Evolutionary conservation across 2,797 vertebrate species (phyloP).

Genomic region (Urocyon cinereoargenteus): DNA sequence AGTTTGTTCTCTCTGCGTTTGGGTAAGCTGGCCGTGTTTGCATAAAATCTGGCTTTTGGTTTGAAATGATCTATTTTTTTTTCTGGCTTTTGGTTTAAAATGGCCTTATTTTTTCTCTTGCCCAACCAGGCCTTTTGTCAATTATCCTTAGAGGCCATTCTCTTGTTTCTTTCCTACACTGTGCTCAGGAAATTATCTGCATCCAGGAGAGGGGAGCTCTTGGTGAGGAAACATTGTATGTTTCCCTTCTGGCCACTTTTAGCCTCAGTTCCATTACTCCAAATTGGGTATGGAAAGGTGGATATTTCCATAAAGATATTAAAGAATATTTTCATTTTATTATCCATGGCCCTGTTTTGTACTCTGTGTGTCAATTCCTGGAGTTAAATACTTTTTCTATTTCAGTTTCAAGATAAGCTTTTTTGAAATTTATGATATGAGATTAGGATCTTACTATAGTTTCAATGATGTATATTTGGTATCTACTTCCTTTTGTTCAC

Average conservation of each 20-base stretch:
- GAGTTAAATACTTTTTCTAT: constrained; percentile 1
- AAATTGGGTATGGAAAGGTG: neutral
- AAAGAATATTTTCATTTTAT: neutral
- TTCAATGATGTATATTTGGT: neutral
- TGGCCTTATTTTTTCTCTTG: neutral
- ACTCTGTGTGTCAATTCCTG: neutral
- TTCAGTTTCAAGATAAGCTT: neutral
- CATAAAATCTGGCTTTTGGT: neutral
- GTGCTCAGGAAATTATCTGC: neutral
- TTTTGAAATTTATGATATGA: neutral
- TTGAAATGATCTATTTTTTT: neutral
- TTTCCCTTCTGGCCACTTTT: neutral
- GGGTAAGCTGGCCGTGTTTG: neutral
- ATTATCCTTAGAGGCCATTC: neutral
- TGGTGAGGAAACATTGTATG: accelerated
- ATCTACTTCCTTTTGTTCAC: constrained; percentile 5
- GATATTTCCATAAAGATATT: neutral
- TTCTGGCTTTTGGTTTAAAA: neutral
- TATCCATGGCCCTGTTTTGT: neutral
- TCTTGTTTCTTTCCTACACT: neutral
- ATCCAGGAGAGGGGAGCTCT: neutral
- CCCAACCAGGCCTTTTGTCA: neutral
- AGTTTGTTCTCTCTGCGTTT: neutral
- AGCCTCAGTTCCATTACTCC: neutral
- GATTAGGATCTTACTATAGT: neutral